Evolutionary conservation across 2,113 vertebrate species (phyloP).

Genomic region (Eidolon helvum): DNA sequence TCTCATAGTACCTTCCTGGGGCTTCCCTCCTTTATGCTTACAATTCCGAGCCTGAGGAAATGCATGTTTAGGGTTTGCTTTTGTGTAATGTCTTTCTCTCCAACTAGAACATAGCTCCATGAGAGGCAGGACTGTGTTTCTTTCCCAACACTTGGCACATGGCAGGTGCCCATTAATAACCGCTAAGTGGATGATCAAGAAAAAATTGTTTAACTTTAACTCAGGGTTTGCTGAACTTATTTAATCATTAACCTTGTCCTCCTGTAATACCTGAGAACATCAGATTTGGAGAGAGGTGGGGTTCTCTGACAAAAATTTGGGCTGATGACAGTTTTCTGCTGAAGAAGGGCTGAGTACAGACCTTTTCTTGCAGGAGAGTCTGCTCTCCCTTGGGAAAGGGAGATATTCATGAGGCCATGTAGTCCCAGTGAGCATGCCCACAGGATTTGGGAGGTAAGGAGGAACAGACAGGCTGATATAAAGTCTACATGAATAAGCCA

Average conservation of each 20-base stretch:
- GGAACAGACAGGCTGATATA: neutral
- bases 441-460: neutral
- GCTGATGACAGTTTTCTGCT: neutral
- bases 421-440: neutral
- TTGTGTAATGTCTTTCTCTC: neutral
- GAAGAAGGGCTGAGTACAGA: neutral
- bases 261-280: neutral
- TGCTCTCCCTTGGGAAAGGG: neutral
- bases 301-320: neutral
- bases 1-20: neutral
- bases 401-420: neutral
- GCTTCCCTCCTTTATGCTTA: neutral
- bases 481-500: neutral
- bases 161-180: neutral
- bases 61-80: neutral
- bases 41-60: neutral
- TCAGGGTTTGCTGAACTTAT: neutral
- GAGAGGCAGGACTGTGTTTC: neutral
- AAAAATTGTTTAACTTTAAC: neutral
- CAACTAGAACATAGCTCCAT: neutral
- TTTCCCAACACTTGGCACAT: neutral
- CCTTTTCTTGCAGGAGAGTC: neutral
- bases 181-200: neutral
- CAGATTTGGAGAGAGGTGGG: neutral
- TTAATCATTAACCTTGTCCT: neutral